Base-by-base conservation (phyloP, 2,797 vertebrate genomes). In the Linurgus olivaceus region DNA sequence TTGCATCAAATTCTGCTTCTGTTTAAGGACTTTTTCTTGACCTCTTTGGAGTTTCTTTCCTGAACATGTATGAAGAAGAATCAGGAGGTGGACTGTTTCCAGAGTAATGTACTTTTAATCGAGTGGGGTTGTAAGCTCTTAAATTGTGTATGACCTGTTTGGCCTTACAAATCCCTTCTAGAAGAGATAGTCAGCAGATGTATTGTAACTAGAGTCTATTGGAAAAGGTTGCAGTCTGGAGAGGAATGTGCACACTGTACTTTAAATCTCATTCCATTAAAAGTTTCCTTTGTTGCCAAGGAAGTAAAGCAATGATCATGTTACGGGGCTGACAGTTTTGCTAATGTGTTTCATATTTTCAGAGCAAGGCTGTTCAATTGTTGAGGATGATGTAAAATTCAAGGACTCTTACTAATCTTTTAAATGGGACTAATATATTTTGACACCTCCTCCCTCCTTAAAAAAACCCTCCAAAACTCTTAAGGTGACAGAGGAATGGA, bases 101-200 rank as follows among this genome's bases (percentile, higher is more conserved):
- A 72, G 90, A 95, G 54, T 47, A 50, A 70, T 92, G 72, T 82
- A 48, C 66, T 88, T 95, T 35, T 87, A 95, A 94, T 78, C 24
- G 16, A 75, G 73, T 95, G 66, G 5, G 29, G 45, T 31, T 80
- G 58, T 95, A 91, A 24, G 6, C 72, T 88, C 66, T 97, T 93
- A 95, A 96, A 93, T 96, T 91, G 92, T 81, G 37, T 91, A 63
- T 96, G 65, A 90, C 95, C 90, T 96, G 25, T 94, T 88, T 83
- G 78, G 47, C 59, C 73, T 90, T 95, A 75, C 38, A 75, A 7
- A 51, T 93, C 75, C 21, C 17, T 82, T 83, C 33, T 37, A 71
- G 55, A 87, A 62, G 77, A 86, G 67, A 58, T 63, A 90, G 35
- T 87, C 59, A 50, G 45, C 70, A 76, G 52, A 59, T 82, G n/a